Conservation (phyloP, 1,140 invertebrate genomes). For the Drosophila cardini region DNA sequence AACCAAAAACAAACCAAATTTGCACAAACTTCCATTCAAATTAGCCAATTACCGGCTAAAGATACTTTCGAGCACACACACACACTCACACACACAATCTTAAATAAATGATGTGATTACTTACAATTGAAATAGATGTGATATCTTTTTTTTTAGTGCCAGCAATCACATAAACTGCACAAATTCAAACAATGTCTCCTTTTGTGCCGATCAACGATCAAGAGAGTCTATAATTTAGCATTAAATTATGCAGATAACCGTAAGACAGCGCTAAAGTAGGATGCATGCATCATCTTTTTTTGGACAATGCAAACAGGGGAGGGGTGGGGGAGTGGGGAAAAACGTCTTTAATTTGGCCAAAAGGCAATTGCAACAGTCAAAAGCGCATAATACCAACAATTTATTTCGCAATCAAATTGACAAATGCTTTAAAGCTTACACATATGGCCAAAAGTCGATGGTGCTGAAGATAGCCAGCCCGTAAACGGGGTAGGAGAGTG, state of each 20-base stretch:
- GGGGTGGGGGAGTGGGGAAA: neutral
- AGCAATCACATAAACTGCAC: neutral
- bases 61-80: neutral
- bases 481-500: neutral
- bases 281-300: conserved; percentile 68
- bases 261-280: conserved; percentile 18
- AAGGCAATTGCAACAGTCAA: conserved; percentile 40
- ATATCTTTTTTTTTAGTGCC: conserved; percentile 3
- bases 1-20: too few species aligned
- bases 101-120: conserved; percentile 7
- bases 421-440: conserved; percentile 67
- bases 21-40: neutral
- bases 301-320: conserved; percentile 49
- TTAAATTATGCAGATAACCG: conserved; percentile 78
- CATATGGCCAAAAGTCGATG: conserved; percentile 41
- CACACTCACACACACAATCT: neutral
- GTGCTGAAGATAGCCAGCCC: conserved; percentile 26
- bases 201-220: neutral
- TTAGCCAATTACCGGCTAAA: neutral
- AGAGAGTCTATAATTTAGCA: conserved; percentile 73
- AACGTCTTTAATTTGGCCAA: conserved; percentile 34
- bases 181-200: conserved; percentile 21
- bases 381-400: conserved; percentile 65
- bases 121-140: conserved; percentile 7
- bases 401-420: conserved; percentile 80